Evolutionary conservation across 2,888 invertebrate species (phyloP), one percentile per base, ranked within the genome.

Genomic region (Synergus umbraculus): DNA sequence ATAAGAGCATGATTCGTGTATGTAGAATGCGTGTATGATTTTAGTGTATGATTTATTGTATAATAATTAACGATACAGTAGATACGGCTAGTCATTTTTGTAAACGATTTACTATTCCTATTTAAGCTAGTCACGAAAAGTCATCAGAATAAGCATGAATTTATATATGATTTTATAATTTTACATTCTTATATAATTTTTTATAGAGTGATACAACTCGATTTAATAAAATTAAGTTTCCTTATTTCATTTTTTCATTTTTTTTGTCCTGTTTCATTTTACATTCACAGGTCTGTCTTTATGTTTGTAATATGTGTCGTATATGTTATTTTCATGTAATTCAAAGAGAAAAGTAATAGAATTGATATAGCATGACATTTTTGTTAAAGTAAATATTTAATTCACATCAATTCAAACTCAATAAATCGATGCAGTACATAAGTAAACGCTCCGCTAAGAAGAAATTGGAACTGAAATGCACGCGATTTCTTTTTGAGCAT

Each of bases 51-150:
- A 82, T 81, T 82, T 76, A 41, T 18, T 76, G 83, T 66, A 43
- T 65, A 64, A 84, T 85, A 83, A 80, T 83, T 84, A 87, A 76
- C 67, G 29, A 79, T 78, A 49, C 73, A 58, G 49, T 83, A 81
- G 69, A 81, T 76, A 81, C 78, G 80, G 89, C 90, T 90, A 90
- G 90, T 90, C 90, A 89, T 87, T 89, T 81, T 87, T 87, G 83
- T 83, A 89, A 84, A 85, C 86, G 84, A 85, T 88, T 88, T 87
- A 89, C 86, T 85, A 89, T 88, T 87, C 86, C 87, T 85, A 85
- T 79, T 85, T 85, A 86, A 87, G 86, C 90, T 90, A 90, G 90
- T 90, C 90, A 88, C 86, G 87, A 85, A 80, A 85, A 87, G 86
- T 87, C 83, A 83, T 79, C 79, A 80, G 18, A 73, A n/a, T 63